Base-by-base conservation (phyloP, 2,797 vertebrate genomes). In the Cynopterus sphinx region DNA sequence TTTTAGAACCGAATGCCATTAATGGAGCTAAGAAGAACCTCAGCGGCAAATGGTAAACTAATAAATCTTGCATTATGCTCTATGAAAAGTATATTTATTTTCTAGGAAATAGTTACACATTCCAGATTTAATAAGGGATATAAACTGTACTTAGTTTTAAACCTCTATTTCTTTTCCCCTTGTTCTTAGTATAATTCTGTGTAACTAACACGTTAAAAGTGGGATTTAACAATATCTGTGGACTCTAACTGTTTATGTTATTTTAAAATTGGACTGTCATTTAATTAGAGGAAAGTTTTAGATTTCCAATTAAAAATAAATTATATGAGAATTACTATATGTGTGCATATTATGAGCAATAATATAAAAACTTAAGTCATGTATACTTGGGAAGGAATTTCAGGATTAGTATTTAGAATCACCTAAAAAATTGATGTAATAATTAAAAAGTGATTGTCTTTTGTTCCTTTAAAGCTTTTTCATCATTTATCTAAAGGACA, bases 371-470 rank as follows among this genome's bases (percentile, higher is more conserved):
- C 36, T 78, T 70, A 92, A 81, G 11, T 87, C 51, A 39, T 49
- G 19, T 26, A 53, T 10, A 68, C 19, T 70, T 31, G 22, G 39
- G 49, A n/a, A 89, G 36, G 82, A 87, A 82, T 93, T 91, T 96
- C 24, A 93, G 28, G 46, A 63, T 82, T 75, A 83, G 31, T 91
- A 53, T 94, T 96, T 96, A 83, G 90, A 90, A 75, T 82, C 43
- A 33, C 90, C 63, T 94, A 82, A 67, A 87, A 87, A 85, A 90
- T 89, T 51, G 55, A 43, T 83, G 22, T 88, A 82, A 67, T 55
- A 79, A 68, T 70, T 87, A 59, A 68, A 67, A 78, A 79, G 22
- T 63, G 63, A 53, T 83, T 89, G 70, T 22, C 63, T 84, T 71
- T 68, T 77, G 21, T n/a, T 65, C 63, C 67, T 65, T 74, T 91